Base-by-base conservation (phyloP, 2,888 invertebrate species). In the Drosophila pseudotalamancana region DNA sequence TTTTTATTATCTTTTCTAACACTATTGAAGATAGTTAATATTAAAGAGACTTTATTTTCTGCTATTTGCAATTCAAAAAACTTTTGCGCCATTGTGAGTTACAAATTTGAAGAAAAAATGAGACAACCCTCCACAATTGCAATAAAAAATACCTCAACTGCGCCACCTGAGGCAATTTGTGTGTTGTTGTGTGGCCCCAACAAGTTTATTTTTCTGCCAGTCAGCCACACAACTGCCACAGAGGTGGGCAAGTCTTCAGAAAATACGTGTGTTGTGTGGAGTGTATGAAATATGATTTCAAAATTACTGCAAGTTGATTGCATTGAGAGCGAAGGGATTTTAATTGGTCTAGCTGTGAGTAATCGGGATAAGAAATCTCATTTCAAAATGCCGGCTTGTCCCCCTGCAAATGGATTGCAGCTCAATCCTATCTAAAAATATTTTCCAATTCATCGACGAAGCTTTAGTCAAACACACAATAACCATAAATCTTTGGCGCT, bases 141-240 rank as follows among this genome's bases (percentile, higher is more conserved):
- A 16, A n/a, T 16, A 14, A 1, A 23, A 35, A 68, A 1, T 66
- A 43, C 25, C 56, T 21, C 34, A 71, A 66, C 61, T 62, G 73
- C 53, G 67, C 65, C 55, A 62, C 84, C 80, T 54, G 29, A 68
- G 80, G 84, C 76, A 62, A 63, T 23, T 66, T 53, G 18, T 55
- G 46, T 53, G 43, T 43, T 65, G 63, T 45, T 74, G 63, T 35
- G 57, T 53, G 54, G 60, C 35, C 37, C 55, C 53, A 51, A 67
- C 63, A 62, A 86, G 70, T 73, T 73, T 37, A 79, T 70, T 83
- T 82, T 84, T 73, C 70, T 68, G 70, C 65, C 70, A 84, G 77
- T 77, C 84, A 73, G 65, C 57, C 56, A 48, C 69, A 80, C 67
- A 81, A 81, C 71, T 60, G 64, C 56, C 70, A 55, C 48, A 59